Percentiles rank a stretch among this genome's conserved stretches.
phyloP scores from a whole-genome alignment of 2,888 invertebrate genomes.

The Pyrrhia umbra region DNA sequence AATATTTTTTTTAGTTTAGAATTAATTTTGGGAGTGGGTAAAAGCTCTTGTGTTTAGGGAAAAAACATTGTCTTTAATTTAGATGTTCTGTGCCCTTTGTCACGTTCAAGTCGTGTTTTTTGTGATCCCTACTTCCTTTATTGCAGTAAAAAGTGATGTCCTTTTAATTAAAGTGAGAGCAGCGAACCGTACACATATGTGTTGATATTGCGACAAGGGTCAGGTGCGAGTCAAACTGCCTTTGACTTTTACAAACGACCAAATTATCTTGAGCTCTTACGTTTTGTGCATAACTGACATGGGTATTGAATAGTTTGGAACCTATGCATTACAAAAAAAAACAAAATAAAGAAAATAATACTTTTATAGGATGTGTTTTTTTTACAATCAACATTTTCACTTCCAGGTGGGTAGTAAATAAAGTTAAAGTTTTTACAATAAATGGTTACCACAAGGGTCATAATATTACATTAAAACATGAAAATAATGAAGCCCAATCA shows the following conservation, averaged over 20 bases:
- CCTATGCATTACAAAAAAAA: too few relatives aligned
- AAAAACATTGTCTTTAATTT: slow-evolving; percentile 8
- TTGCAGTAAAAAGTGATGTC: slow-evolving; percentile 68
- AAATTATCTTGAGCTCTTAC: slow-evolving; percentile 52
- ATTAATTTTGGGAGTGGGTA: slow-evolving; percentile 18
- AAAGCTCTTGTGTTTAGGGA: slow-evolving; percentile 10
- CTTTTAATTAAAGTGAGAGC: slow-evolving; percentile 74
- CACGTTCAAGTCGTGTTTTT: slow-evolving; percentile 21
- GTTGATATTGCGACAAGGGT: slow-evolving; percentile 64
- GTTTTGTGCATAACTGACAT: slow-evolving; percentile 20
- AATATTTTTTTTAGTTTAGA: slow-evolving; percentile 24
- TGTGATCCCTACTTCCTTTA: slow-evolving; percentile 50
- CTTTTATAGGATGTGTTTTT: too few relatives aligned
- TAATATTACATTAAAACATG: too few relatives aligned
- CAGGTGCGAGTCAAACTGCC: slow-evolving; percentile 67
- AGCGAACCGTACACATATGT: slow-evolving; percentile 69
- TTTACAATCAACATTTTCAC: too few relatives aligned
- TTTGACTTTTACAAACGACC: slow-evolving; percentile 51
- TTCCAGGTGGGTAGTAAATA: too few relatives aligned
- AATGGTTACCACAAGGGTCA: too few relatives aligned
- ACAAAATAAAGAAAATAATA: too few relatives aligned
- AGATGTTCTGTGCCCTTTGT: slow-evolving; percentile 7
- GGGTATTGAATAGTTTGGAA: not conserved
- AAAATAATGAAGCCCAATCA: too few relatives aligned
- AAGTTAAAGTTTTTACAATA: too few relatives aligned